phyloP scores from a whole-genome alignment of 2,797 vertebrate genomes.

The Acanthopagrus latus region DNA sequence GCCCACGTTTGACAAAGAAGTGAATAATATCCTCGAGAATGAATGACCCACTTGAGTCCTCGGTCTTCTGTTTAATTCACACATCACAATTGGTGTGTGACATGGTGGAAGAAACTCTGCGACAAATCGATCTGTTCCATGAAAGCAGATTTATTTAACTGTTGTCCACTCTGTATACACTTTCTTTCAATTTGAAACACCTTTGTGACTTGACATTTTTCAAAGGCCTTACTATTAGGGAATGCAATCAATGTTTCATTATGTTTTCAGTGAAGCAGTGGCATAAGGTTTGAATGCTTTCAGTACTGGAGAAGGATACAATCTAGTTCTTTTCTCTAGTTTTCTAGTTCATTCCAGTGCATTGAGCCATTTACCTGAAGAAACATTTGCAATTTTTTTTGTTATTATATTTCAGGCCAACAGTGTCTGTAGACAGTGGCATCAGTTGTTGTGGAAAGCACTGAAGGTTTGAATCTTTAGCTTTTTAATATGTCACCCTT shows the following conservation, averaged over 20 bases:
- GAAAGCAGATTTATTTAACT: slow-evolving; percentile 44
- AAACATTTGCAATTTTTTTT: background rate
- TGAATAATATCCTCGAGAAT: background rate
- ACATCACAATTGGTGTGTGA: slow-evolving; percentile 9
- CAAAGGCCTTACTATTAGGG: slow-evolving; percentile 47
- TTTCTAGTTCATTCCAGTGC: background rate
- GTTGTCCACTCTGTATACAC: background rate
- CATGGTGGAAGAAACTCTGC: background rate
- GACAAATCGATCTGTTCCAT: slow-evolving; percentile 36
- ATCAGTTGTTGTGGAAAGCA: background rate
- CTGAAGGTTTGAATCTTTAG: background rate
- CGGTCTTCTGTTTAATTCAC: background rate
- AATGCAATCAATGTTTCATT: slow-evolving; percentile 56
- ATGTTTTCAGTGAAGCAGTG: slow-evolving; percentile 42
- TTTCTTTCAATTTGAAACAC: slow-evolving; percentile 38
- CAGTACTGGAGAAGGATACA: background rate
- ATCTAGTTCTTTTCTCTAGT: background rate
- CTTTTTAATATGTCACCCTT: no score
- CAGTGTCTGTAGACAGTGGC: background rate
- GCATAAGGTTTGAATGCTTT: background rate
- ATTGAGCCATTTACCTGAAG: background rate
- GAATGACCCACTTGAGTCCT: background rate
- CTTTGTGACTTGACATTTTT: slow-evolving; percentile 62
- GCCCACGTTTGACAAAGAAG: background rate
- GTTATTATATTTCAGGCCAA: slow-evolving; percentile 5